Percentiles rank a stretch among this genome's conserved stretches.
phyloP scores from a whole-genome alignment of 2,113 vertebrate genomes.

The Oryctolagus cuniculus region DNA sequence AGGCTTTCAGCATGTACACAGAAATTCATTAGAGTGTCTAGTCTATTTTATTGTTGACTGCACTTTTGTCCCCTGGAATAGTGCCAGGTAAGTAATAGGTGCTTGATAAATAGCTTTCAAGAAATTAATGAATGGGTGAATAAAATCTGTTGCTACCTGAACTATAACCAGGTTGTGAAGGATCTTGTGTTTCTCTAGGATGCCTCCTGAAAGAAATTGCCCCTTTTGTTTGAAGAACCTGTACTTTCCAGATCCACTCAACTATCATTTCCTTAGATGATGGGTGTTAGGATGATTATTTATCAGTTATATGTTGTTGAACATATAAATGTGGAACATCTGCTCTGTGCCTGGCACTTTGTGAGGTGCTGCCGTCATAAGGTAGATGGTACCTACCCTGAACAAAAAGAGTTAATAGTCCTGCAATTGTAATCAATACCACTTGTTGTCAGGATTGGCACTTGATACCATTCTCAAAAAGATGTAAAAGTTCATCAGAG shows the following conservation, averaged over 20 bases:
- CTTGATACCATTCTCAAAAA: not conserved
- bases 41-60: not conserved
- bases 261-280: not conserved
- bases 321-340: not conserved
- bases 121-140: not conserved
- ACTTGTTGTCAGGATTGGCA: not conserved
- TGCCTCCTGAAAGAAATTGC: not conserved
- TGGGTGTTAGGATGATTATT: not conserved
- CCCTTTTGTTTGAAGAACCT: not conserved
- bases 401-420: not conserved
- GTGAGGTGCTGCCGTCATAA: not conserved
- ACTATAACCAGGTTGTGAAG: not conserved
- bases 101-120: not conserved
- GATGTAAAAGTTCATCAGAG: not conserved
- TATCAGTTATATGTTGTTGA: not conserved
- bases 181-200: not conserved
- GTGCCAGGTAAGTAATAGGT: not conserved
- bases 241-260: not conserved
- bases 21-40: not conserved
- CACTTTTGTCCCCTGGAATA: not conserved
- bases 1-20: not conserved
- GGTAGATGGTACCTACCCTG: not conserved
- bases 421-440: not conserved
- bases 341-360: not conserved
- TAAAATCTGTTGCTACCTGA: conserved; percentile 2